phyloP scores from a whole-genome alignment of 2,797 vertebrate species.

The Knipowitschia caucasica region DNA sequence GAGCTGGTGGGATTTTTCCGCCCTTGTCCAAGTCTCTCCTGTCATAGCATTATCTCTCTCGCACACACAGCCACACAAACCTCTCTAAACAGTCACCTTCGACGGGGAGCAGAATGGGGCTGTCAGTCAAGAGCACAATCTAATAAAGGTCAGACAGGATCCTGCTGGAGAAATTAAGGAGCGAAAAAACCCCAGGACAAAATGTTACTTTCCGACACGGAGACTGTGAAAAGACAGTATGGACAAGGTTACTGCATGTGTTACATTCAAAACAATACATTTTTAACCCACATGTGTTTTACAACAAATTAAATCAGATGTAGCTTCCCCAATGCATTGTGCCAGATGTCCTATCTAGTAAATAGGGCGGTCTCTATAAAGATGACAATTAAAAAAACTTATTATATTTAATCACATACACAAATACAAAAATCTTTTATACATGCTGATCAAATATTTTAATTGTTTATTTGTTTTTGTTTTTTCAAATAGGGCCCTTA shows the following conservation, averaged over 20 bases:
- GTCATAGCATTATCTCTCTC: neutral
- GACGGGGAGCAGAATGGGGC: slow-evolving; percentile 54
- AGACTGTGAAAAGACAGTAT: neutral
- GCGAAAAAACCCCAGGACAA: slow-evolving; percentile 30
- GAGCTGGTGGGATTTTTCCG: slow-evolving; percentile 12
- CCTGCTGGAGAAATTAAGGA: slow-evolving; percentile 55
- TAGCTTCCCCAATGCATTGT: neutral
- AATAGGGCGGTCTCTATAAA: too few species aligned
- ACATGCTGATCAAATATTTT: too few species aligned
- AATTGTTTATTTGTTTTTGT: too few species aligned
- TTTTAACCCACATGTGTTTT: neutral
- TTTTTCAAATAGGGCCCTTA: too few species aligned
- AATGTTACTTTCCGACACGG: slow-evolving; percentile 2
- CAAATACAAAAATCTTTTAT: too few species aligned
- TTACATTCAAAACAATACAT: neutral
- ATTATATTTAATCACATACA: too few species aligned
- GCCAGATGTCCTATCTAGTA: too few species aligned
- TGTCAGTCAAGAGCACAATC: slow-evolving; percentile 60
- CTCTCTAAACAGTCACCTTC: slow-evolving; percentile 48
- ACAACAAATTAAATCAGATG: neutral
- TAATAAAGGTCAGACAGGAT: slow-evolving; percentile 54
- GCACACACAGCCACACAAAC: slow-evolving; percentile 15
- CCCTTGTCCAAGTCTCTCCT: neutral
- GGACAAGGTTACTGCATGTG: neutral
- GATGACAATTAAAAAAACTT: too few species aligned